Conservation (phyloP, 1,140 invertebrate species). For the Grapholita molesta region DNA sequence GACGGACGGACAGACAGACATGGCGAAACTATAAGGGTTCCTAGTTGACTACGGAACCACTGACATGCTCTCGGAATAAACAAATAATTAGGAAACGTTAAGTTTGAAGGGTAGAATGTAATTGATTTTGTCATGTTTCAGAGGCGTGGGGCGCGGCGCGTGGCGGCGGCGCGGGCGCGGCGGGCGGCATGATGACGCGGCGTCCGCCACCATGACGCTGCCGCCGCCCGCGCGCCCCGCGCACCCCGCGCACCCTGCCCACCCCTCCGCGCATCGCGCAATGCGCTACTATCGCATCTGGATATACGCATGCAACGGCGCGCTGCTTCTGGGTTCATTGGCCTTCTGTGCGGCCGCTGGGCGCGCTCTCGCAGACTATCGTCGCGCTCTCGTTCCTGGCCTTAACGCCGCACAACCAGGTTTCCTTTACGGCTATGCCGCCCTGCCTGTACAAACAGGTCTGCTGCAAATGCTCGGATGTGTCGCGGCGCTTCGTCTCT, state of each 20-base stretch:
- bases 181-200: conserved; percentile 69
- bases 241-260: conserved; percentile 43
- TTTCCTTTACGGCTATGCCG: conserved; percentile 91
- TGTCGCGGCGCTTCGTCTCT: conserved; percentile 88
- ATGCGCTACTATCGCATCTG: conserved; percentile 91
- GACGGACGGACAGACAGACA: too few species aligned
- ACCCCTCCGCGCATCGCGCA: conserved; percentile 59
- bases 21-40: too few species aligned
- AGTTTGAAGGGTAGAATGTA: not conserved
- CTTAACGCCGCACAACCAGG: conserved; percentile 87
- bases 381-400: conserved; percentile 84
- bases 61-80: too few species aligned
- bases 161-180: conserved; percentile 73
- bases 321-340: conserved; percentile 88
- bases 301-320: conserved; percentile 95
- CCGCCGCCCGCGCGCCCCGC: conserved; percentile 71
- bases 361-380: conserved; percentile 84
- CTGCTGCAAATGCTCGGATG: conserved; percentile 87
- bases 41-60: too few species aligned
- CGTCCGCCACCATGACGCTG: conserved; percentile 72
- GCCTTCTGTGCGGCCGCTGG: conserved; percentile 89
- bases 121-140: conserved; percentile 38
- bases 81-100: not conserved
- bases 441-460: conserved; percentile 85
- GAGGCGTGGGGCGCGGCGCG: conserved; percentile 72